phyloP scores from a whole-genome alignment of 2,888 invertebrate genomes.

The Sarcophaga rosellei region DNA sequence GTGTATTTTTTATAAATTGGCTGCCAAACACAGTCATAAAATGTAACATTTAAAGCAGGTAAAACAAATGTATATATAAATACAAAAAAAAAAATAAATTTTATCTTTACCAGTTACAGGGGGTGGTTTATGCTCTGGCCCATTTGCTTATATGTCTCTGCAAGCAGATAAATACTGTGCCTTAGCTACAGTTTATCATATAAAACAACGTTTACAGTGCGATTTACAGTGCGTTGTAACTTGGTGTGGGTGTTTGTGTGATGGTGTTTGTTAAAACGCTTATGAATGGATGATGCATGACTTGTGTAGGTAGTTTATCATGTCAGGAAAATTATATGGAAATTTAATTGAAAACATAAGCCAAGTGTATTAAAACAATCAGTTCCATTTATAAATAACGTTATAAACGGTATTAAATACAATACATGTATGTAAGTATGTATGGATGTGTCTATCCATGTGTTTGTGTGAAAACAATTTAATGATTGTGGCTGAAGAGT shows the following conservation, averaged over 20 bases:
- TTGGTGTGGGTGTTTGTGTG: background rate
- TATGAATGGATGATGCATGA: slow-evolving; percentile 68
- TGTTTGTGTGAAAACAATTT: slow-evolving; percentile 7
- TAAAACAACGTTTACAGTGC: background rate
- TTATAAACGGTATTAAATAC: slow-evolving; percentile 5
- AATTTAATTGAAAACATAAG: slow-evolving; percentile 80
- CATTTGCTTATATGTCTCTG: background rate
- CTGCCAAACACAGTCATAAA: slow-evolving; percentile 62
- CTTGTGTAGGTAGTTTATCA: slow-evolving; percentile 77
- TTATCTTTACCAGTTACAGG: background rate
- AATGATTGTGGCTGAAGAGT: slow-evolving; percentile 3
- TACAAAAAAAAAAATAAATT: background rate
- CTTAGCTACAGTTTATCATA: background rate
- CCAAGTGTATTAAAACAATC: slow-evolving; percentile 73
- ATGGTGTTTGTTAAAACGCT: slow-evolving; percentile 32
- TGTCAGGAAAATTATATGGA: slow-evolving; percentile 79
- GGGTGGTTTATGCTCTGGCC: background rate
- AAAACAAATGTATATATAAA: background rate
- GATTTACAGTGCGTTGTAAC: background rate
- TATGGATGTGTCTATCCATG: background rate
- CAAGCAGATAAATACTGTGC: background rate
- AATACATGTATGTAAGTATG: background rate
- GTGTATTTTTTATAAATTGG: slow-evolving; percentile 52
- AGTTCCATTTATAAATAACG: slow-evolving; percentile 54
- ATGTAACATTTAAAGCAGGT: slow-evolving; percentile 26